A percentile compares a stretch with the other conserved stretches of the same genome.
These are phyloP conservation scores for Hyalella azteca DNA, from an alignment of 2,888 invertebrate genomes.

Conservation along the genomic window DNA sequence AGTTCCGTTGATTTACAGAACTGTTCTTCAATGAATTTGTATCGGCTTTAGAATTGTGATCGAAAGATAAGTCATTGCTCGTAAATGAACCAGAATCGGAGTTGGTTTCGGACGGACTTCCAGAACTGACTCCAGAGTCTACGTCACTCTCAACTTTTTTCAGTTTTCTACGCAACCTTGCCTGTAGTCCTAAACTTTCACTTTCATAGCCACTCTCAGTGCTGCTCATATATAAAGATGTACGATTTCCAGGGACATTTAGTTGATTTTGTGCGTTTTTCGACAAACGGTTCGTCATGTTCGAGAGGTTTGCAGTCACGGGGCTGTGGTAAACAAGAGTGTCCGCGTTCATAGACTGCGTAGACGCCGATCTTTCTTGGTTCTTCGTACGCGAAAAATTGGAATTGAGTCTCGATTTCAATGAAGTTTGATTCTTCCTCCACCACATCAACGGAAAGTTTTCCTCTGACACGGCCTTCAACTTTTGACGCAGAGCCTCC, in stretches of 20 bases:
- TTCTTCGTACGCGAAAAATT: neutral
- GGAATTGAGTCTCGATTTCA: neutral
- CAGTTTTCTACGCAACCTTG: neutral
- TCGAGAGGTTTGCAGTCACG: neutral
- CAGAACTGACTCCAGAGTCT: slow-evolving; percentile 55
- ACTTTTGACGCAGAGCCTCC: slow-evolving; percentile 41
- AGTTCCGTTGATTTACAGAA: neutral
- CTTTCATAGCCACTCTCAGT: slow-evolving; percentile 85
- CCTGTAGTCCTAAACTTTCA: slow-evolving; percentile 68
- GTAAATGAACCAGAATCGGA: slow-evolving; percentile 59
- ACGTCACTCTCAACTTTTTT: slow-evolving; percentile 54
- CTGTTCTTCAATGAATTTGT: neutral
- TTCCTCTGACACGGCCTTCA: slow-evolving; percentile 51
- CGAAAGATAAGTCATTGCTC: slow-evolving; percentile 41
- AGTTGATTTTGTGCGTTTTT: neutral
- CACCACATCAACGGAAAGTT: slow-evolving; percentile 44
- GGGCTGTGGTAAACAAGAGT: slow-evolving; percentile 26
- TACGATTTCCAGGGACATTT: neutral
- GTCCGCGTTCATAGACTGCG: slow-evolving; percentile 35
- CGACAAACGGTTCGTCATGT: neutral
- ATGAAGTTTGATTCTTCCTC: slow-evolving; percentile 16
- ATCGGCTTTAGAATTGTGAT: slow-evolving; percentile 21
- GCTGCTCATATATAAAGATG: slow-evolving; percentile 75
- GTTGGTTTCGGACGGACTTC: slow-evolving; percentile 55
- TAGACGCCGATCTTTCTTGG: neutral